These are phyloP conservation scores for Nansenia antarctica DNA, from an alignment of 2,113 vertebrate genomes.

Conservation along the genomic window DNA sequence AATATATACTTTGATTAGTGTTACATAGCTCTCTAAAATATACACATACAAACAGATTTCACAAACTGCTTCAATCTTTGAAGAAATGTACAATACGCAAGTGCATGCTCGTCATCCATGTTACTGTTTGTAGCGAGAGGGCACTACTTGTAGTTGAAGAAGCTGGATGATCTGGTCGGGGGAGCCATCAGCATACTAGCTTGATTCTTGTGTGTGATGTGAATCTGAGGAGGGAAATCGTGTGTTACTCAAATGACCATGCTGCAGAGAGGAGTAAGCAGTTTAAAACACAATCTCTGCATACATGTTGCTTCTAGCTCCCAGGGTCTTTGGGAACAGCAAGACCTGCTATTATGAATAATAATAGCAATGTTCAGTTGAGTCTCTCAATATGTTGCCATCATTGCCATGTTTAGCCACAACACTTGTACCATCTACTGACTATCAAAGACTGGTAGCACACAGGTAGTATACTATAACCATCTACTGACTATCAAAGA, in stretches of 20 bases:
- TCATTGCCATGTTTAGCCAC: background rate
- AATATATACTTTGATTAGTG: background rate
- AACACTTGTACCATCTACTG: background rate
- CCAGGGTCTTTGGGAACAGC: too few relatives aligned
- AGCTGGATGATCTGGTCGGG: conserved; percentile 77
- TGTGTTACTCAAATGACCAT: background rate
- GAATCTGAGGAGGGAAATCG: conserved; percentile 76
- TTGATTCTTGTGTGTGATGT: conserved; percentile 92
- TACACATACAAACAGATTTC: conserved; percentile 9
- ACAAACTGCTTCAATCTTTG: background rate
- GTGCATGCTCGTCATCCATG: conserved; percentile 1
- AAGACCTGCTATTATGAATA: too few relatives aligned
- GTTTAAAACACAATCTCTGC: too few relatives aligned
- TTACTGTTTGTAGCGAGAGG: background rate
- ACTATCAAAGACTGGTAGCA: too few relatives aligned
- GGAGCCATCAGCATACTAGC: conserved; percentile 87
- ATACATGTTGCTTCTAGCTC: too few relatives aligned
- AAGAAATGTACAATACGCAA: conserved; percentile 14
- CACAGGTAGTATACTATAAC: too few relatives aligned
- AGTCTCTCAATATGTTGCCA: background rate
- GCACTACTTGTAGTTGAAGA: conserved; percentile 81
- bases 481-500: too few relatives aligned
- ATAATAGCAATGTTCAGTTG: too few relatives aligned
- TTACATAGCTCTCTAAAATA: conserved; percentile 27
- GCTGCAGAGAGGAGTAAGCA: too few relatives aligned